These are phyloP conservation scores for Habroteleia sp. DNA, from an alignment of 2,888 invertebrate genomes.

Conservation along the genomic window DNA sequence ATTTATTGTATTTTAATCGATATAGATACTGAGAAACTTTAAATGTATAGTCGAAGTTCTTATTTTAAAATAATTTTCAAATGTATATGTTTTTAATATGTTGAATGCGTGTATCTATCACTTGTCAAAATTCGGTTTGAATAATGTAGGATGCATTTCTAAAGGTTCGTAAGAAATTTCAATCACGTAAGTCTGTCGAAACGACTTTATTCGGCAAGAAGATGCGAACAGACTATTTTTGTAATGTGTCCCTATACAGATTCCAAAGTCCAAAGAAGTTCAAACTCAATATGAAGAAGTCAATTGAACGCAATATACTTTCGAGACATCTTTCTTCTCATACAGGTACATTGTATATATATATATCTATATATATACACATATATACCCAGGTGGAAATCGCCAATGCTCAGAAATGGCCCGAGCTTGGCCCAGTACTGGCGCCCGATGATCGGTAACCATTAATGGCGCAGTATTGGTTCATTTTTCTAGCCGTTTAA, in stretches of 20 bases:
- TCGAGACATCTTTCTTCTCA: conserved; percentile 65
- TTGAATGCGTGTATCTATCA: conserved; percentile 7
- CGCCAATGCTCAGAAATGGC: no score
- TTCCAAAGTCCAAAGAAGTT: conserved; percentile 78
- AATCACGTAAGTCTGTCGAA: conserved; percentile 77
- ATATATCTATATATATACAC: no score
- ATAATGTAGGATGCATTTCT: conserved; percentile 22
- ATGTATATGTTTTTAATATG: not conserved
- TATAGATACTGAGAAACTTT: no score
- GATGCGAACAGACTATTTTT: conserved; percentile 65
- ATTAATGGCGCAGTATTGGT: no score
- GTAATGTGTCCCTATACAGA: conserved; percentile 70
- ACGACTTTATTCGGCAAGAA: conserved; percentile 70
- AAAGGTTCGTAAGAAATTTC: conserved; percentile 68
- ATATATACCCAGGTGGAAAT: no score
- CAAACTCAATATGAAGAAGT: conserved; percentile 80
- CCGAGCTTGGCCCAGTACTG: no score
- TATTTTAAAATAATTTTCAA: no score
- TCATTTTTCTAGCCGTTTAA: no score
- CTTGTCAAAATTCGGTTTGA: conserved; percentile 10
- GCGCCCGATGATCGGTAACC: no score
- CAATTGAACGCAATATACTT: conserved; percentile 78
- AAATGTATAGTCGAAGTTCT: no score
- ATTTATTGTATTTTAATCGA: not conserved
- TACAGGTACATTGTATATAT: no score